Conservation (phyloP, 1,140 invertebrate species). For the Chrysoperla carnea region DNA sequence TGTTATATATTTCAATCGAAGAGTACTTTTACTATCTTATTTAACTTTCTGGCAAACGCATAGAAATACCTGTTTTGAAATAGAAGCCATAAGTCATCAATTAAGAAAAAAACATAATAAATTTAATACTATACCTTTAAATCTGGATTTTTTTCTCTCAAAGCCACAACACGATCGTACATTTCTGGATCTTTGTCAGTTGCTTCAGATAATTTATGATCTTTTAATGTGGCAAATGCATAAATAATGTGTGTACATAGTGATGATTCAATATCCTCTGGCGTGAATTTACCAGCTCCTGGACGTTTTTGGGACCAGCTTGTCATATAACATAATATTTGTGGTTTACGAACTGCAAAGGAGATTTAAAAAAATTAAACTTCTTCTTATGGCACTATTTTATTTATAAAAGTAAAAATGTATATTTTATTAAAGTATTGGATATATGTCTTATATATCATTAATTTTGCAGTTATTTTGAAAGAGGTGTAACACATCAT, state of each 20-base stretch:
- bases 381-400: too few species aligned
- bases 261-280: conserved; percentile 69
- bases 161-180: conserved; percentile 62
- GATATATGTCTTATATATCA: conserved; percentile 3
- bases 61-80: too few species aligned
- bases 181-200: conserved; percentile 67
- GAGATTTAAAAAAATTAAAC: background rate
- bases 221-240: conserved; percentile 78
- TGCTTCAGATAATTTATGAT: conserved; percentile 57
- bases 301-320: conserved; percentile 86
- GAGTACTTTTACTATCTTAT: too few species aligned
- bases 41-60: too few species aligned
- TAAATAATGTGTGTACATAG: conserved; percentile 89
- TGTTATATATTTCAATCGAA: too few species aligned
- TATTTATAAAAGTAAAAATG: conserved; percentile 1
- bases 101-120: too few species aligned
- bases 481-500: too few species aligned
- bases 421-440: conserved; percentile 2
- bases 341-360: conserved; percentile 50
- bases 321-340: conserved; percentile 85
- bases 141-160: conserved; percentile 79
- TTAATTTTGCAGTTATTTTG: conserved; percentile 5
- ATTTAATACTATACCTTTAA: conserved; percentile 43
- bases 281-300: conserved; percentile 66
- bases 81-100: too few species aligned